phyloP scores from a whole-genome alignment of 2,113 vertebrate species.

The Myrmophylax atrothorax region DNA sequence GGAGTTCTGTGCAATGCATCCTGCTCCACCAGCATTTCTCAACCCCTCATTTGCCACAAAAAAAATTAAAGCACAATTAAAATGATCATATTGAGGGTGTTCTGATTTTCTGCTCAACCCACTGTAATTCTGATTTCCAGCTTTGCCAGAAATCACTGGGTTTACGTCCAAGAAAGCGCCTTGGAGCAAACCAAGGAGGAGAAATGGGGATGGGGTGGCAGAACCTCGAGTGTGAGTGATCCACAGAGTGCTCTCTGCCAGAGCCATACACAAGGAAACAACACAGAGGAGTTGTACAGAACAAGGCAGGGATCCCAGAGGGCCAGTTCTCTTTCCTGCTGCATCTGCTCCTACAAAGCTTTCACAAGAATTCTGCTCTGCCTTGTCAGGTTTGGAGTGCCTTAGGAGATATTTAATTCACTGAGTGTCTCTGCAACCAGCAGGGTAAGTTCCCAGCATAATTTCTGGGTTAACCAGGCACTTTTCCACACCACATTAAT shows the following conservation, averaged over 20 bases:
- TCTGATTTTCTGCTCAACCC: background rate
- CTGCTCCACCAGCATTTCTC: background rate
- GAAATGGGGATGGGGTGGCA: background rate
- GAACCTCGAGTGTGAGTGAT: background rate
- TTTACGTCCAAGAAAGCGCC: background rate
- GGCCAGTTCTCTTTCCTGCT: conserved; percentile 5
- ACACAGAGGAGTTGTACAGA: background rate
- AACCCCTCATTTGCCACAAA: background rate
- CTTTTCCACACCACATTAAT: background rate
- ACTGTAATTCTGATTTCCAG: background rate
- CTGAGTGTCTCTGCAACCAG: conserved; percentile 20
- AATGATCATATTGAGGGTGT: background rate
- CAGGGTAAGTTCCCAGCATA: background rate
- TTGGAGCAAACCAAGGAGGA: background rate
- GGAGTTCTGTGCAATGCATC: background rate
- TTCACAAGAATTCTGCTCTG: conserved; percentile 51
- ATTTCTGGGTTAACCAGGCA: conserved; percentile 29
- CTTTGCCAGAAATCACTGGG: background rate
- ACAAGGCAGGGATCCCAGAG: background rate
- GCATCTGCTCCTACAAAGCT: conserved; percentile 33
- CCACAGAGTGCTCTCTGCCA: background rate
- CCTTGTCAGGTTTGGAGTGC: conserved; percentile 43
- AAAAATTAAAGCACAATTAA: background rate
- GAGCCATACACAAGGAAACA: background rate
- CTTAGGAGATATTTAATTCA: conserved; percentile 46